phyloP scores from a whole-genome alignment of 53 echinoderm and acorn worm species.

The Echinometra lucunter region DNA sequence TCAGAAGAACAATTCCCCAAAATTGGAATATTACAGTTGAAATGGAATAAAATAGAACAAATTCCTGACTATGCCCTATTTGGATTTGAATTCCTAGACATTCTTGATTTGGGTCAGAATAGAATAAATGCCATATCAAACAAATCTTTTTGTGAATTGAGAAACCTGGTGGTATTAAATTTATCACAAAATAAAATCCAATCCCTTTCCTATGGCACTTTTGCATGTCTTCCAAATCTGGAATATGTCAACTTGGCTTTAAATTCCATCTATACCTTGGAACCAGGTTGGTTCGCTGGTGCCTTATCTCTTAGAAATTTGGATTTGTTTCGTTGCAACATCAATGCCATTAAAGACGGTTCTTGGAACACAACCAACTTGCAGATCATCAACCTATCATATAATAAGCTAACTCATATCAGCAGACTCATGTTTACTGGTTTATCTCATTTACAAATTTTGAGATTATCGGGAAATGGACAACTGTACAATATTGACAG shows the following conservation, averaged over 20 bases:
- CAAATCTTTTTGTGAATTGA: conserved; percentile 1
- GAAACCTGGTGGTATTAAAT: background rate
- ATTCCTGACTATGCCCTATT: background rate
- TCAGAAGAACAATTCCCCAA: background rate
- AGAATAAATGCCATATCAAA: background rate
- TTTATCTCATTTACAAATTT: background rate
- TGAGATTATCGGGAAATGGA: background rate
- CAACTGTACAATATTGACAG: background rate
- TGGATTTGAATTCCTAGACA: background rate
- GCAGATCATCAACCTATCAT: conserved; percentile 4
- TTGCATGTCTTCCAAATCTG: background rate
- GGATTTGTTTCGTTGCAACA: background rate
- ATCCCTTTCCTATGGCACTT: background rate
- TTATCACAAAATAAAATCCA: background rate
- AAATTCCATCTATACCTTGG: background rate
- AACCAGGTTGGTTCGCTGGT: background rate
- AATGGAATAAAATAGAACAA: background rate
- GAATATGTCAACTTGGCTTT: background rate
- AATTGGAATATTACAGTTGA: background rate
- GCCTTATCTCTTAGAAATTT: background rate
- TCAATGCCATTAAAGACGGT: background rate
- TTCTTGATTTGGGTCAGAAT: background rate
- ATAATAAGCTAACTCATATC: background rate
- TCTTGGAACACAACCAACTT: background rate
- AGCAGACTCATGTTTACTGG: background rate